Conservation (phyloP, 2,113 vertebrate genomes). For the Marmota monax region DNA sequence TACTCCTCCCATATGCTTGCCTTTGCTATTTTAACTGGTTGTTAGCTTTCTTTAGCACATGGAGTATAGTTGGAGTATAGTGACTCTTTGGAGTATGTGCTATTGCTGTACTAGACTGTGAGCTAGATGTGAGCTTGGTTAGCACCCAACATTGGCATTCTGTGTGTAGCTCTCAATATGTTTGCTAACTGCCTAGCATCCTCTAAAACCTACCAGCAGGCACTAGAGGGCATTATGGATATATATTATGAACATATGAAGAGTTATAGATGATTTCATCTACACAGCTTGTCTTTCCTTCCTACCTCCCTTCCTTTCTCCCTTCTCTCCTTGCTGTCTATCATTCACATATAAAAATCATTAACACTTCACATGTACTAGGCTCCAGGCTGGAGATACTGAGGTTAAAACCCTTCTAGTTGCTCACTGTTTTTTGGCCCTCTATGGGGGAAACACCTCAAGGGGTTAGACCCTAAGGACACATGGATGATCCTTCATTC, state of each 20-base stretch:
- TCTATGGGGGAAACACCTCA: not conserved
- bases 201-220: not conserved
- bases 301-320: not conserved
- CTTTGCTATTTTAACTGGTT: not conserved
- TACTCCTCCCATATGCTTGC: not conserved
- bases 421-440: not conserved
- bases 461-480: not conserved
- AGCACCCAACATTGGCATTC: not conserved
- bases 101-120: not conserved
- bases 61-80: not conserved
- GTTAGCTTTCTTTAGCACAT: not conserved
- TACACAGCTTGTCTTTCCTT: not conserved
- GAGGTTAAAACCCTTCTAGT: not conserved
- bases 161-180: not conserved
- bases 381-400: not conserved
- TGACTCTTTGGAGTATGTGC: not conserved
- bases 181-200: not conserved
- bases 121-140: not conserved
- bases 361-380: not conserved
- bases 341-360: not conserved
- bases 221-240: slow-evolving; percentile 67
- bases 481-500: not conserved
- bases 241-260: not conserved
- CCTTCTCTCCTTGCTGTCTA: not conserved
- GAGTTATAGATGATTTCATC: not conserved